Conservation (phyloP, 2,888 invertebrate genomes). For the Tholera decimalis region DNA sequence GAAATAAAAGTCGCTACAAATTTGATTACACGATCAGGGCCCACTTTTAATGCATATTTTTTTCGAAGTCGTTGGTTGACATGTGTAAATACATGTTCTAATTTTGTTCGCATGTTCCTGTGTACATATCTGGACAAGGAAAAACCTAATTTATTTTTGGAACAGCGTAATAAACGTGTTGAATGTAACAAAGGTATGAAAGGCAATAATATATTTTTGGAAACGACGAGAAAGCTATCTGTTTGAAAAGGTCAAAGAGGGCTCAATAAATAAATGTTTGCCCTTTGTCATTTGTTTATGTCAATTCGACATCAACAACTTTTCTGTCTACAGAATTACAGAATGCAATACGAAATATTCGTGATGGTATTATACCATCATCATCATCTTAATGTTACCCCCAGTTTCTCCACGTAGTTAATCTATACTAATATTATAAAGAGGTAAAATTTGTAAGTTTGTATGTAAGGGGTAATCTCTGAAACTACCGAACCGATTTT, state of each 20-base stretch:
- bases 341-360: neutral
- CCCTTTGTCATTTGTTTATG: conserved; percentile 17
- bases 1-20: neutral
- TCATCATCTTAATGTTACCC: neutral
- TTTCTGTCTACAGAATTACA: neutral
- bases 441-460: too few species aligned
- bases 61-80: neutral
- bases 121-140: neutral
- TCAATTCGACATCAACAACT: neutral
- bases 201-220: conserved; percentile 20
- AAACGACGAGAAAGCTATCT: conserved; percentile 5
- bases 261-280: conserved; percentile 13
- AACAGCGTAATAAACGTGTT: conserved; percentile 14
- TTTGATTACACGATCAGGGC: too few species aligned
- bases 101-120: neutral
- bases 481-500: too few species aligned
- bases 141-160: conserved; percentile 13
- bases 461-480: too few species aligned
- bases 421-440: too few species aligned
- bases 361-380: too few species aligned
- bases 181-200: conserved; percentile 21
- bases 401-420: too few species aligned
- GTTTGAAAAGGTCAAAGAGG: conserved; percentile 24
- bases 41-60: too few species aligned
- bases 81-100: too few species aligned